A percentile compares a stretch with the other conserved stretches of the same genome.
Conservation (phyloP, 1,140 invertebrate genomes). For the Ephestia elutella region DNA sequence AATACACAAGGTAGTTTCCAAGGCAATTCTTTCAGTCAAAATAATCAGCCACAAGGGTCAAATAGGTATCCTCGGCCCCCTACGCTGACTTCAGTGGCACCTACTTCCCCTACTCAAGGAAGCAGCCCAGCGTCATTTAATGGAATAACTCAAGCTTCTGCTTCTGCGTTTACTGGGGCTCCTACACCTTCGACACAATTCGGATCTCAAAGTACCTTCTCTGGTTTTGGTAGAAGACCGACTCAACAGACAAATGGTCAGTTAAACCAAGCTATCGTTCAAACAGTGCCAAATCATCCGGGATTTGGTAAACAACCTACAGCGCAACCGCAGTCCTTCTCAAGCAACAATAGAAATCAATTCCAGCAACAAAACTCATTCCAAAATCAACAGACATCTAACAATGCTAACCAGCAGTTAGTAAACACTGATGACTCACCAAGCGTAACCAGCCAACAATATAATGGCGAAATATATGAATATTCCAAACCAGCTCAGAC, state of each 20-base stretch:
- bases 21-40: constrained; percentile 5
- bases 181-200: constrained; percentile 18
- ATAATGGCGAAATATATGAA: constrained; percentile 31
- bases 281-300: background rate
- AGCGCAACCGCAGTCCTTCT: background rate
- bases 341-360: background rate
- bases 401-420: background rate
- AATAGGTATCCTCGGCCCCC: constrained; percentile 14
- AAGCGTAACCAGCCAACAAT: constrained; percentile 22
- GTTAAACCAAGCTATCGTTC: background rate
- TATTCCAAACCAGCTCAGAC: constrained; percentile 34
- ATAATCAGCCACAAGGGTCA: constrained; percentile 8
- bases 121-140: constrained; percentile 13
- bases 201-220: constrained; percentile 2
- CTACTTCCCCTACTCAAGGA: constrained; percentile 10
- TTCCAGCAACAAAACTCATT: constrained; percentile 1
- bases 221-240: constrained; percentile 12
- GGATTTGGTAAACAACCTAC: background rate
- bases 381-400: background rate
- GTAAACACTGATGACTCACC: background rate
- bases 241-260: constrained; percentile 10
- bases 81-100: constrained; percentile 12
- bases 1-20: constrained; percentile 10
- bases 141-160: constrained; percentile 17
- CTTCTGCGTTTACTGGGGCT: constrained; percentile 14